A percentile compares a stretch with the other conserved stretches of the same genome.
Evolutionary conservation across 2,888 invertebrate species (phyloP).

Genomic region (Syrphus vitripennis): DNA sequence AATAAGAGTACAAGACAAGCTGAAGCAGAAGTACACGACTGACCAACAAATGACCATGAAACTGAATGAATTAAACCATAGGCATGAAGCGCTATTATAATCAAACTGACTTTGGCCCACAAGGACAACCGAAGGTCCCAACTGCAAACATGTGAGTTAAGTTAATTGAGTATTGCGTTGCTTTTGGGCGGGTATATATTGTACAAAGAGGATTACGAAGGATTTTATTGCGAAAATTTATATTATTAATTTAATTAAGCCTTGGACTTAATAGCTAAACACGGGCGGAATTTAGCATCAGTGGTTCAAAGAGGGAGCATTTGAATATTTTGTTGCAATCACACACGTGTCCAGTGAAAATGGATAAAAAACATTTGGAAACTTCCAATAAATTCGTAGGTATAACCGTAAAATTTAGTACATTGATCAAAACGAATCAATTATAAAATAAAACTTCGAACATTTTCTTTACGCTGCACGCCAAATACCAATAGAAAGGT

Average conservation of each 20-base stretch:
- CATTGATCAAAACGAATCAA: too few relatives aligned
- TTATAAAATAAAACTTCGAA: too few relatives aligned
- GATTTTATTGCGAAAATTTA: slow-evolving; percentile 64
- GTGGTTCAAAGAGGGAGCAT: slow-evolving; percentile 31
- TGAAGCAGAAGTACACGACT: slow-evolving; percentile 40
- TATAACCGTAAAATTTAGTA: too few relatives aligned
- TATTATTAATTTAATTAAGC: slow-evolving; percentile 71
- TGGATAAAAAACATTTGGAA: too few relatives aligned
- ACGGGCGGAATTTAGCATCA: slow-evolving; percentile 55
- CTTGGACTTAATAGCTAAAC: slow-evolving; percentile 58
- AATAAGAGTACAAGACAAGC: background rate
- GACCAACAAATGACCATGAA: slow-evolving; percentile 59
- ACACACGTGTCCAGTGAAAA: too few relatives aligned
- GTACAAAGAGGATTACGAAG: slow-evolving; percentile 66
- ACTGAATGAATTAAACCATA: slow-evolving; percentile 28
- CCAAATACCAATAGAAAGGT: too few relatives aligned
- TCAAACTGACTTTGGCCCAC: slow-evolving; percentile 21
- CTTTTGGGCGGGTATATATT: slow-evolving; percentile 50
- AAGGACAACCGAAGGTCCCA: slow-evolving; percentile 55
- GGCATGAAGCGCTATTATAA: background rate
- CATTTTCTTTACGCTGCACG: too few relatives aligned
- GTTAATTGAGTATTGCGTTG: slow-evolving; percentile 60
- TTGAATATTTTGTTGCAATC: slow-evolving; percentile 45
- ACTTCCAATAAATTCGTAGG: too few relatives aligned
- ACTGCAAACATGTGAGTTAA: slow-evolving; percentile 69